Evolutionary conservation across 2,113 vertebrate species (phyloP), one percentile per base, ranked within the genome.

Genomic region (Cololabis saira): DNA sequence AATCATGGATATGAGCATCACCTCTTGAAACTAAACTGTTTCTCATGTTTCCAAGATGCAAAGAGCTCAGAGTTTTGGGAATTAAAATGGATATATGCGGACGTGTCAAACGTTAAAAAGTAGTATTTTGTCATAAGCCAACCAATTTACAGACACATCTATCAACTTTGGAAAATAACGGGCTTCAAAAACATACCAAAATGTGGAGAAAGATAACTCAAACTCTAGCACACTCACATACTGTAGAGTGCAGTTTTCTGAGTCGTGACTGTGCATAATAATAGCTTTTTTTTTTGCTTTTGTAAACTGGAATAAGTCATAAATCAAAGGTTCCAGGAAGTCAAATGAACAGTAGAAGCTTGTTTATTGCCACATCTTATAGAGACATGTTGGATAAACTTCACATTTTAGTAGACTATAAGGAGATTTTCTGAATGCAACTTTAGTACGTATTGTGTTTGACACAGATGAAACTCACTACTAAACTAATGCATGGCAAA

Each of bases 251-350:
- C 3, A 5, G 24, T 27, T 27, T 27, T 27, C 24, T 27, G 24
- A 27, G 24, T 27, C 5, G 24, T 27, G 24, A 27, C 24, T 27
- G 24, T 27, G 24, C 5, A 27, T 27, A 27, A 27, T 27, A 27
- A 27, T 27, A 27, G 37, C 11, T 68, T 55, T 43, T 67, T 50
- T 27, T 27, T 66, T 13, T 79, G 19, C 60, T 69, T 51, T 54
- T 13, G 14, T 66, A 56, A 40, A 66, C 43, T 67, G 24, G 71
- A 60, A 37, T 44, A 17, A 9, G 49, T 0, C 43, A 71, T 82
- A 73, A 82, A 78, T 78, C 67, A 61, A 41, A 59, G 5, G 9
- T 54, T 73, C 15, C 22, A 70, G 21, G 47, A 63, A 45, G 66
- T 76, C 60, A 44, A 19, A 33, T 21, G 65, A 50, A 53, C 73